Conservation (phyloP, 2,888 invertebrate species). For the Smittia aterrima region DNA sequence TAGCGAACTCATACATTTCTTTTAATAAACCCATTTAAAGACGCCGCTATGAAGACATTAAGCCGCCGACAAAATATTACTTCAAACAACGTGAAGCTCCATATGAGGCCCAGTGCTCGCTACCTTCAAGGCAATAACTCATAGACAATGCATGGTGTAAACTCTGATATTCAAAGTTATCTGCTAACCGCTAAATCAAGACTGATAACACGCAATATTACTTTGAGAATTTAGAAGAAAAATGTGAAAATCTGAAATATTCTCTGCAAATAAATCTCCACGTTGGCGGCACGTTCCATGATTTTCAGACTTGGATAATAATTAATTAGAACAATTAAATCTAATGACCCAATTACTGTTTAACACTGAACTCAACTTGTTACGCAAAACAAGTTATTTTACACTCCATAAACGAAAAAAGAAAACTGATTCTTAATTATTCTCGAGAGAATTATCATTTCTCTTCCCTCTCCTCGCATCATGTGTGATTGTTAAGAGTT, state of each 20-base stretch:
- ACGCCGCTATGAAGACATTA: conserved; percentile 19
- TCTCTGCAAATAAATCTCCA: too few relatives aligned
- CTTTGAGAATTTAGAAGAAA: neutral
- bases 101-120: conserved; percentile 31
- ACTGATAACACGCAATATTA: conserved; percentile 38
- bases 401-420: conserved; percentile 36
- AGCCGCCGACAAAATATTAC: conserved; percentile 19
- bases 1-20: conserved; percentile 33
- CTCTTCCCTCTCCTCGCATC: neutral
- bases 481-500: neutral
- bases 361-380: neutral
- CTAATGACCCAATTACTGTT: conserved; percentile 31
- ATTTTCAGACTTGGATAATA: neutral
- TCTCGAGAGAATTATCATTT: conserved; percentile 39
- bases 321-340: neutral
- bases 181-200: conserved; percentile 40
- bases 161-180: conserved; percentile 23
- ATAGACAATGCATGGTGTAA: neutral
- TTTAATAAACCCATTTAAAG: conserved; percentile 37
- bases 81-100: conserved; percentile 28
- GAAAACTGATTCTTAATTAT: conserved; percentile 41
- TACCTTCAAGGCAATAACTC: neutral
- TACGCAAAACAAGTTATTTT: conserved; percentile 27
- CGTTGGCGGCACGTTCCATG: neutral
- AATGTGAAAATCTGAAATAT: too few relatives aligned